Evolutionary conservation across 2,888 invertebrate genomes (phyloP), one percentile per base, ranked within the genome.

Genomic region (Encarsia formosa): DNA sequence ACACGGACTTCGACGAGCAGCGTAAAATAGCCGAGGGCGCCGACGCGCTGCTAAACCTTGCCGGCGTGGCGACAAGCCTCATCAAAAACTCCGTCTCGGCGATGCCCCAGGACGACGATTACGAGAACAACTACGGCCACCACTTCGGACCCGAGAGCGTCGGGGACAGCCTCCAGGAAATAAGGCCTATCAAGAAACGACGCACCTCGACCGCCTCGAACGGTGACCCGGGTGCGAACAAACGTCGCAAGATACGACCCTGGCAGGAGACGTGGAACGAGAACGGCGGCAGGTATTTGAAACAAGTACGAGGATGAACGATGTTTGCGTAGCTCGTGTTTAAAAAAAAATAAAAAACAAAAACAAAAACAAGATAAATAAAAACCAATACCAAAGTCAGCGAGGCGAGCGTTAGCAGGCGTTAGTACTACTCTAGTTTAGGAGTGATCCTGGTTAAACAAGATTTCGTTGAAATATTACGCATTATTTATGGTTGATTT

Each of bases 1-100:
- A 3, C 1, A 23, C 26, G 60, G 83, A 83, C 63, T 76, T 82
- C 41, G 85, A 84, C 62, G 85, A 86, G 70, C 82, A 81, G 62
- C 78, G 85, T 59, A 83, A 84, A 63, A 85, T 87, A 59, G 86
- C 84, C 35, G 88, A 88, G 70, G 88, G 88, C 52, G 88, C 88
- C 0, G 87, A 88, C 65, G 88, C 88, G 0, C 74, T 89, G 57
- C 75, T 89, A 38, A 88, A 88, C 68, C 76, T 89, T 50, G 88
- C 88, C 1, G 86, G 87, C 5, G 81, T 81, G 32, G 71, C 68
- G 29, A 77, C 78, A 15, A 61, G 65, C 24, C 59, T 62, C 16
- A 63, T 65, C 39, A 58, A 63, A 56, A 56, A 58, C 56, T 8
- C 61, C 8, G n/a, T n/a, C n/a, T n/a, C n/a, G n/a, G n/a, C n/a